Base-by-base conservation (phyloP, 2,797 vertebrate species). In the Coranthus polyacanthus region DNA sequence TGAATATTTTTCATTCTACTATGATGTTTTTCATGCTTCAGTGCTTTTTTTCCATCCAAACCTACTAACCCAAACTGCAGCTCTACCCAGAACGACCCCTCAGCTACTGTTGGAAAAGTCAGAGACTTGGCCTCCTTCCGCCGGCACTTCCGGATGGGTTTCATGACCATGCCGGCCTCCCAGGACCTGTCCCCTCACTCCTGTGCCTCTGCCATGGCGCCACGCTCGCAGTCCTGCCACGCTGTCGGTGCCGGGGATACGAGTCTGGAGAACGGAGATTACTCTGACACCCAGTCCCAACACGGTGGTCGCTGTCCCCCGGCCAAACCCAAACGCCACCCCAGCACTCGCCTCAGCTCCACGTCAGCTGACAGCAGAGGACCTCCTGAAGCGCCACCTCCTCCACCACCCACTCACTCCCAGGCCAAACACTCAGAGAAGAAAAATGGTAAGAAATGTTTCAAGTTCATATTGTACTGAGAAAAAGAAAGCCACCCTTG, bases 161-260 rank as follows among this genome's bases (percentile, higher is more conserved):
- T 98, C 89, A 96, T 98, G 96, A 97, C 96, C 16, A 97, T 98
- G 96, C 96, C 96, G 0, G 96, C 96, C 39, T 97, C 95, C 66
- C 96, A 97, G 93, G 96, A 97, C 86, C 95, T 96, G 34, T 94
- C 95, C 16, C 95, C 96, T 16, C 95, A 96, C 85, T 95, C 96
- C 50, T 97, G 96, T 84, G 94, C 94, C 85, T 94, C 95, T 2
- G 94, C 94, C 81, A 96, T 98, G 96, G 95, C 96, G 9, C 96
- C 96, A 0, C 95, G 96, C 68, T 97, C 96, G 1, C 96, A 97
- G 77, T 98, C 96, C 69, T 97, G 96, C 88, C 96, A 98, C 38
- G 96, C 96, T 0, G 96, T 98, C 16, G 95, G 96, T 20, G 94
- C 95, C 6, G 93, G 93, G 4, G 93, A 93, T n/a, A 75, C 83